Evolutionary conservation across 1,140 invertebrate genomes (phyloP), one percentile per base, ranked within the genome.

Genomic region (Bombus fervidus): DNA sequence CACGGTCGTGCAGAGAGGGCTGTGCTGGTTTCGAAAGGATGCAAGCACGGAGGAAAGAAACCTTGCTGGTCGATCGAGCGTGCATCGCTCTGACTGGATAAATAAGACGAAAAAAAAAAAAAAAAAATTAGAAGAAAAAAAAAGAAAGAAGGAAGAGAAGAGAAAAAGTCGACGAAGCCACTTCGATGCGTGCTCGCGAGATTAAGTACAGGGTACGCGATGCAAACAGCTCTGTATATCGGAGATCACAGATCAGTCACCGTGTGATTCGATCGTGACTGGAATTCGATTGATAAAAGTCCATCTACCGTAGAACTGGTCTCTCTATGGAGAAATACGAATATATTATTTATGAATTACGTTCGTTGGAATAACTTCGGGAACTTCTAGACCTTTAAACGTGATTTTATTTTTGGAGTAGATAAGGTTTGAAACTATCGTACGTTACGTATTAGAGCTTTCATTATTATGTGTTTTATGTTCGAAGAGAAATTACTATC

Each of bases 41-140:
- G 68, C 53, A 53, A 37, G 31, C 59, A 28, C 75, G 34, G 76
- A 57, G 25, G 28, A n/a, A 53, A 43, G 41, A 2, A 25, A 31
- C 43, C 78, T 18, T 73, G 80, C 64, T 77, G 57, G 28, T 47
- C 82, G 87, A 89, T 89, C 85, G 87, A 68, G 87, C 83, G 47
- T 73, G 77, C 72, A 84, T 64, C 57, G 34, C 8, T 10, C 13
- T 28, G 28, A 37, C 43, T 72, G 59, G 66, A 68, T 79, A 87
- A 89, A 87, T 77, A 84, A 77, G 76, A 64, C 57, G 64, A 62
- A 62, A 62, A 59, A 43, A 22, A 62, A 13, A 62, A 62, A 62
- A 62, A 59, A 43, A 22, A 62, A 13, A 62, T n/a, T 12, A 62
- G 59, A 28, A 12, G 28, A 28, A 59, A 72, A 77, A 81, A 37